Base-by-base conservation (phyloP, 2,113 vertebrate species). In the Crocuta crocuta region DNA sequence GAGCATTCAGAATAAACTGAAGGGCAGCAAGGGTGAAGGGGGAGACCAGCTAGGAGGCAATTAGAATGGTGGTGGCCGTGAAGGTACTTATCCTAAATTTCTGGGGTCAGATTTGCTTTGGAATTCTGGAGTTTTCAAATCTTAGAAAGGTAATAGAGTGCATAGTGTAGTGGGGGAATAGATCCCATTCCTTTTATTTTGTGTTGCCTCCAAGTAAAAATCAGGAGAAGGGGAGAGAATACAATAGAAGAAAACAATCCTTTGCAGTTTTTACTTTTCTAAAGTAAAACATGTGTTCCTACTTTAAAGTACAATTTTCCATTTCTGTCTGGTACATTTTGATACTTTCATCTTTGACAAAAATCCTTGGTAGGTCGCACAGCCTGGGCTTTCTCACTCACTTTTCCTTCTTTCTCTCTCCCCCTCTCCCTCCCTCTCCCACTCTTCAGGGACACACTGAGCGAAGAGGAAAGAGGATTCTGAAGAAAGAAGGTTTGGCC, bases 291-390 rank as follows among this genome's bases (percentile, higher is more conserved):
- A 93, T 81, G 71, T 97, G 98, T 81, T 95, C 91, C 76, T 81
- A 82, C 74, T 97, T 95, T 73, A 90, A 43, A 39, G 35, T 53
- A 65, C 48, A 63, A 70, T 45, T 97, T 98, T 95, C 89, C 88
- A 84, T 58, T 93, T 92, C 96, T 92, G 4, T 82, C 68, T 80
- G 58, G 74, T 65, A 55, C 17, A 68, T 66, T 83, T 55, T 58
- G 95, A 92, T 79, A 87, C 89, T 96, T 94, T 82, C 53, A 81
- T 95, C 92, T 90, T 95, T 79, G 83, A 97, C 92, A 94, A 84
- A 94, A 94, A 81, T 95, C 95, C 97, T 95, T 96, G 95, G 96
- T 68, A 90, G 89, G 89, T 92, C 96, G 81, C 80, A 76, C 43
- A 76, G 95, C 92, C 89, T 45, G 89, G 50, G 50, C 48, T 70